Evolutionary conservation across 2,113 vertebrate genomes (phyloP).

Genomic region (Forbesichthys agassizii): DNA sequence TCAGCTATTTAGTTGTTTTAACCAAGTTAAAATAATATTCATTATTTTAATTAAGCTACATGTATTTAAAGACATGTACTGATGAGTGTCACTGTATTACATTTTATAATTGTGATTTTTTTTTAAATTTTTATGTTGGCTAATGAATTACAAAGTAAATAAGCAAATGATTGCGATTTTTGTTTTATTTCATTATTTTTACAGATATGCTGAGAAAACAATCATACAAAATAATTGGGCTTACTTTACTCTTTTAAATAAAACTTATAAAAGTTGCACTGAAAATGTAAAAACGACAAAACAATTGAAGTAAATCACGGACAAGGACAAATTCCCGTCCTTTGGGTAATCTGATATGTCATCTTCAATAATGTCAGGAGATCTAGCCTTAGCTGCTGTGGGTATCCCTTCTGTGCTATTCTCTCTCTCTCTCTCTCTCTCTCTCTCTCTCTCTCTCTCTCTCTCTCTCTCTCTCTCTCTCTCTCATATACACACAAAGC

Average conservation of each 20-base stretch:
- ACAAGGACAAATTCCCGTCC: constrained; percentile 88
- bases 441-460: background rate
- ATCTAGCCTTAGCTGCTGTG: constrained; percentile 56
- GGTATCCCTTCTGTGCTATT: constrained; percentile 15
- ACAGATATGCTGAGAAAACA: no score
- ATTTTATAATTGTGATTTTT: no score
- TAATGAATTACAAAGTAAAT: no score
- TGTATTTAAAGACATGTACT: no score
- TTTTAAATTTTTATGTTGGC: no score
- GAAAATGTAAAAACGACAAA: constrained; percentile 38
- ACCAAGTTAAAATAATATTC: no score
- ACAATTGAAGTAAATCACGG: constrained; percentile 67
- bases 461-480: background rate
- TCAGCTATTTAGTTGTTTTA: no score
- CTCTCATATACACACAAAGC: background rate
- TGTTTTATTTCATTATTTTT: no score
- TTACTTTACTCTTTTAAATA: background rate
- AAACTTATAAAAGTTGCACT: background rate
- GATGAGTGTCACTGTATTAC: no score
- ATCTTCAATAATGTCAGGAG: constrained; percentile 77
- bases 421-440: background rate
- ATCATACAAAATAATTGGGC: background rate
- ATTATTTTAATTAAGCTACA: no score
- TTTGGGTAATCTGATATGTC: constrained; percentile 84
- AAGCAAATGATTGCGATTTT: no score